Conservation (phyloP, 2,113 vertebrate species). For the Halcyon malimbica region DNA sequence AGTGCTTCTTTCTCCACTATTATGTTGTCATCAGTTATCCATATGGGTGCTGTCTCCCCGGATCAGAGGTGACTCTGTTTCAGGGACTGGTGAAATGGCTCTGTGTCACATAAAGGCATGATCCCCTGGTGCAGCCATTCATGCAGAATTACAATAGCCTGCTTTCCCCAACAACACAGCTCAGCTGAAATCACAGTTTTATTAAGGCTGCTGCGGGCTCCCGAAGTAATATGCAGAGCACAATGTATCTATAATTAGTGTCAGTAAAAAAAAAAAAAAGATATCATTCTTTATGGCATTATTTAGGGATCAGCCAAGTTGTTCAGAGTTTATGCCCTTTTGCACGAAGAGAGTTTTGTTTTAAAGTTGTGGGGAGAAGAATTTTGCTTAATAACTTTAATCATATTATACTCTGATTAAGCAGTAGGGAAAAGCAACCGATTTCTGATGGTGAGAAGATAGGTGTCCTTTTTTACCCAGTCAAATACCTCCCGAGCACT, state of each 20-base stretch:
- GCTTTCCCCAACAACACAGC: background rate
- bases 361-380: background rate
- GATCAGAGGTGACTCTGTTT: background rate
- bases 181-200: slow-evolving; percentile 3
- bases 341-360: background rate
- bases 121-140: background rate
- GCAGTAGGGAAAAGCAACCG: background rate
- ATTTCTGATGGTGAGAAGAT: background rate
- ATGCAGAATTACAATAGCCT: background rate
- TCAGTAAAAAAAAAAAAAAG: background rate
- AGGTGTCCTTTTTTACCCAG: background rate
- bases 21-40: background rate
- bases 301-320: background rate
- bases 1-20: background rate
- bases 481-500: background rate
- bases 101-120: background rate
- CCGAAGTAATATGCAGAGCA: background rate
- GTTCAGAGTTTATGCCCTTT: background rate
- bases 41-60: background rate
- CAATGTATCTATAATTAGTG: slow-evolving; percentile 19
- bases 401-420: background rate
- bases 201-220: background rate
- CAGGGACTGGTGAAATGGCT: background rate
- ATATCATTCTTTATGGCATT: background rate
- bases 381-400: background rate